Conservation (phyloP, 2,113 vertebrate species). For the Dicentrarchus labrax region DNA sequence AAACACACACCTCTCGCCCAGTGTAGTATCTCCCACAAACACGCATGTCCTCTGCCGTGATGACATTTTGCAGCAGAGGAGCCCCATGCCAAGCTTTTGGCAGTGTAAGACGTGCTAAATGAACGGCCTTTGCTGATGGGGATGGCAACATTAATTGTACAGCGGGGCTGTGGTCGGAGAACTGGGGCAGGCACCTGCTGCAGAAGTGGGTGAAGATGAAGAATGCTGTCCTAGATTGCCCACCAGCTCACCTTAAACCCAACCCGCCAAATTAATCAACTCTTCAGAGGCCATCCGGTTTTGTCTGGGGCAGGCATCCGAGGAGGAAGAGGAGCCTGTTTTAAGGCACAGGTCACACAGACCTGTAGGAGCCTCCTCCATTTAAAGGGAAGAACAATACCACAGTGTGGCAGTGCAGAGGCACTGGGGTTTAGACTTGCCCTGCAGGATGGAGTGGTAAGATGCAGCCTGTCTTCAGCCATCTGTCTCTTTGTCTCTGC, state of each 20-base stretch:
- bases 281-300: constrained; percentile 72
- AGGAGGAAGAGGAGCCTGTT: constrained; percentile 47
- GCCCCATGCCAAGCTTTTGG: constrained; percentile 36
- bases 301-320: constrained; percentile 70
- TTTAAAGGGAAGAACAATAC: constrained; percentile 37
- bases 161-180: constrained; percentile 76
- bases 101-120: constrained; percentile 38
- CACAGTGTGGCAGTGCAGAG: background rate
- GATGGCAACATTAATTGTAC: constrained; percentile 79
- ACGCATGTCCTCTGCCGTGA: constrained; percentile 12
- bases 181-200: constrained; percentile 86
- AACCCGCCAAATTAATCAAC: constrained; percentile 79
- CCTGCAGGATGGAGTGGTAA: constrained; percentile 61
- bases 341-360: constrained; percentile 70
- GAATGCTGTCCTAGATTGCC: constrained; percentile 85
- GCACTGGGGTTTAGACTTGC: constrained; percentile 52
- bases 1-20: background rate
- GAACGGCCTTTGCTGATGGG: constrained; percentile 57
- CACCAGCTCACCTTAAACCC: constrained; percentile 79
- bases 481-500: constrained; percentile 75
- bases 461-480: constrained; percentile 69
- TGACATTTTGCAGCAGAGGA: constrained; percentile 44
- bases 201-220: constrained; percentile 86
- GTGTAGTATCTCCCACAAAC: constrained; percentile 2
- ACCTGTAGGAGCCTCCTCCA: constrained; percentile 62